Evolutionary conservation across 2,797 vertebrate species (phyloP), one percentile per base, ranked within the genome.

Genomic region (Molossus molossus): DNA sequence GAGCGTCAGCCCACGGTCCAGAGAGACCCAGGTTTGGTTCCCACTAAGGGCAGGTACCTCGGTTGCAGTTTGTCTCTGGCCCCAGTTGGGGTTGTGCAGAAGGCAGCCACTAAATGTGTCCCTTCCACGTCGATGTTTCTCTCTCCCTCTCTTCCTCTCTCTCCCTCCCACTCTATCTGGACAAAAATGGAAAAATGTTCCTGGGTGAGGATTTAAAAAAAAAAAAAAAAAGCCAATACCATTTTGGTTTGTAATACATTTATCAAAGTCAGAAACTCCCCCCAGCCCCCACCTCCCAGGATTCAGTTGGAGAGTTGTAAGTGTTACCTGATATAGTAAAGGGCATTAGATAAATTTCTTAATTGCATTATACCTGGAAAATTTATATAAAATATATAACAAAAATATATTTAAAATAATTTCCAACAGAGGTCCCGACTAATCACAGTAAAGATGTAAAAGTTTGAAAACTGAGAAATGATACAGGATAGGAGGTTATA

Each of bases 401-500:
- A 93, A 87, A 90, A 91, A n/a, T 77, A 67, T 60, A 23, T 29
- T 91, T 80, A 64, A 82, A 89, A 8, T 62, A 62, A 50, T 89
- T 95, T 83, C 53, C 20, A 48, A 48, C 55, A 37, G 65, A 57
- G 5, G 8, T 25, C 10, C 64, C 83, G 57, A 45, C 15, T 55
- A 62, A 82, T 20, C 23, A 48, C 17, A 76, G 6, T 45, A 67
- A 20, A 76, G 2, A 65, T 25, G 9, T 9, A 57, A 73, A 87
- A 87, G 4, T 60, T 48, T 48, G 29, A 92, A 79, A 27, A 60
- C 67, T 69, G 15, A 29, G 23, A 91, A 85, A 67, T 55, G 21
- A 33, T 25, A 29, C 1, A 21, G 75, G 10, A 53, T 25, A 83
- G 60, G 92, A 90, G 45, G 8, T 77, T 87, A 60, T 37, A 21